Percentiles rank a stretch among this genome's conserved stretches.
Conservation (phyloP, 1,140 invertebrate species). For the Drosophila eugracilis region DNA sequence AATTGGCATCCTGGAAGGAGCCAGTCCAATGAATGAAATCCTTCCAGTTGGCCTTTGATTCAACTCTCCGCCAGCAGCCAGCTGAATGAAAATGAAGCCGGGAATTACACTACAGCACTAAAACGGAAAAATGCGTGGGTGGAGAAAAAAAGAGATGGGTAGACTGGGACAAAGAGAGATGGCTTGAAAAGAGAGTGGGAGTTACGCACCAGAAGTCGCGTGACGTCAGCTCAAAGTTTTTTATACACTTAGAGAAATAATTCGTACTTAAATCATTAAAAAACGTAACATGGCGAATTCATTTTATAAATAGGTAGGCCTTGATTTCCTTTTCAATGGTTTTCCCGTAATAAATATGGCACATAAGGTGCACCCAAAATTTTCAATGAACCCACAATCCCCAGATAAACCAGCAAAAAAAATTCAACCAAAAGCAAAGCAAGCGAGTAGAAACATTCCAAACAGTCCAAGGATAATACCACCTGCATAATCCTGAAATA, state of each 20-base stretch:
- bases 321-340: constrained; percentile 10
- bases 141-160: not conserved
- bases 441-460: not conserved
- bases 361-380: constrained; percentile 43
- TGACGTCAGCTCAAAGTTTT: constrained; percentile 33
- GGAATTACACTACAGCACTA: constrained; percentile 30
- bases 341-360: constrained; percentile 35
- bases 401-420: constrained; percentile 24
- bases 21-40: constrained; percentile 35
- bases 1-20: constrained; percentile 21
- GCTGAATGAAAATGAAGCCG: constrained; percentile 45
- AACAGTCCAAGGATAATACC: not conserved
- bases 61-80: constrained; percentile 14
- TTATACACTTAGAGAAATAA: not conserved
- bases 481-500: not conserved
- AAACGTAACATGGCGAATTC: no score
- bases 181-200: not conserved
- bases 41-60: constrained; percentile 29
- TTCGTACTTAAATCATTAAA: no score
- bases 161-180: not conserved
- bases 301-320: no score
- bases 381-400: constrained; percentile 43
- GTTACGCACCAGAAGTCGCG: constrained; percentile 26
- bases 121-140: constrained; percentile 21
- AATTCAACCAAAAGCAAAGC: not conserved